A percentile compares a stretch with the other conserved stretches of the same genome.
These are phyloP conservation scores for Eueides isabella DNA, from an alignment of 1,140 invertebrate genomes.

Conservation along the genomic window DNA sequence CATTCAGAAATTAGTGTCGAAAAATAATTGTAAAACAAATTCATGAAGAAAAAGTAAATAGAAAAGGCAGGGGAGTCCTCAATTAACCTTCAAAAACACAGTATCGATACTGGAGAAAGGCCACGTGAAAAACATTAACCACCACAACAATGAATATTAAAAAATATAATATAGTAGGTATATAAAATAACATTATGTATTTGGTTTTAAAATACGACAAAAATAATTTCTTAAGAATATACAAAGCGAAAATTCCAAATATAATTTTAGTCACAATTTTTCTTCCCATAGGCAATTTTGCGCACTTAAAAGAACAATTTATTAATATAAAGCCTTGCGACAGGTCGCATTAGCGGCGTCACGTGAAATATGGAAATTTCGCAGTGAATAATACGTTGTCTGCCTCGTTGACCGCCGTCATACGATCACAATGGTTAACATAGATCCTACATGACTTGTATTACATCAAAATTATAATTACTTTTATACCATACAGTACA, in stretches of 20 bases:
- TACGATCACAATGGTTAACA: constrained; percentile 38
- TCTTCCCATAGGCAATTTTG: constrained; percentile 5
- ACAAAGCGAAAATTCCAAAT: not conserved
- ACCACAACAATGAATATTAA: too few species aligned
- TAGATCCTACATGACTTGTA: constrained; percentile 19
- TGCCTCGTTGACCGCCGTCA: constrained; percentile 48
- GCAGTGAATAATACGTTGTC: constrained; percentile 49
- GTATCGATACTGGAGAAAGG: too few species aligned
- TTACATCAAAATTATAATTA: constrained; percentile 8
- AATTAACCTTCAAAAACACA: too few species aligned
- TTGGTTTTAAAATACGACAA: too few species aligned
- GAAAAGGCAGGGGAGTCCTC: too few species aligned
- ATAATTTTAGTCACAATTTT: not conserved
- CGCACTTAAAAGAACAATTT: constrained; percentile 32
- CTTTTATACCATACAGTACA: not conserved
- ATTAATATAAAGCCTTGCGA: constrained; percentile 39
- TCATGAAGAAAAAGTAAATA: too few species aligned
- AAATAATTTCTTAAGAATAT: too few species aligned
- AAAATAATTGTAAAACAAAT: too few species aligned
- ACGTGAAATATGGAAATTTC: constrained; percentile 46
- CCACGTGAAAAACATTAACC: too few species aligned
- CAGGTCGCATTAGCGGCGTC: constrained; percentile 38
- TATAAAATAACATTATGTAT: too few species aligned
- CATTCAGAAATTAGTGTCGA: too few species aligned
- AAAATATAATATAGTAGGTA: too few species aligned